Base-by-base conservation (phyloP, 2,113 vertebrate genomes). In the Taxidea taxus region DNA sequence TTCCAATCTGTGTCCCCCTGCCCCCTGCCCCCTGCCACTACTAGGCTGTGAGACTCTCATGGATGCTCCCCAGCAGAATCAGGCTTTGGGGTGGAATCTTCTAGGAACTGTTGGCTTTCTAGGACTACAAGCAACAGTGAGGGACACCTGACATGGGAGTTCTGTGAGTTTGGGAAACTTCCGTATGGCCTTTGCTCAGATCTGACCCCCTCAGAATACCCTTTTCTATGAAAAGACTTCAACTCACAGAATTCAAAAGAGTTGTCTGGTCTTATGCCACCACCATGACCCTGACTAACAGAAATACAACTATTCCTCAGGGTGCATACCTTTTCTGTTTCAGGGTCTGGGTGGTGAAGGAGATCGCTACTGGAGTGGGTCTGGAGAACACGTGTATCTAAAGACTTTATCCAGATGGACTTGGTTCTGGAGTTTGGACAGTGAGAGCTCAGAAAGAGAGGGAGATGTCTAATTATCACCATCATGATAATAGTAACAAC, bases 141-240 rank as follows among this genome's bases (percentile, higher is more conserved):
- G 51, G 70, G 68, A 37, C 15, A 25, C n/a, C 20, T 82, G 58
- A 56, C 3, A 31, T 27, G 60, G 31, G 44, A 85, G 87, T 8
- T n/a, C 51, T n/a, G 44, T 56, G 54, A 49, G 14, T 42, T 64
- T 70, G 39, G 70, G 44, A 88, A 84, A 72, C 25, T 87, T 87
- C 74, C 49, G 56, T 56, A 84, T 51, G n/a, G 34, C 51, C 44
- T 85, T 42, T 81, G 62, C n/a, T 88, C 74, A 10, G 90, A 20
- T 74, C 27, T 72, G 56, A 49, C 62, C 23, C 39, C n/a, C 62
- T 74, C 20, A 92, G 64, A 93, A 77, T 21, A 80, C 18, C 12
- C 13, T 85, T 90, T 93, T 62, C 70, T 87, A 29, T 58, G 81
- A 78, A 78, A 94, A 86, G 5, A 68, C 15, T 93, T 91, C 39